Percentiles rank a stretch among this genome's conserved stretches.
phyloP scores from a whole-genome alignment of 2,797 vertebrate genomes.

The Schizopygopsis pylzovi region DNA sequence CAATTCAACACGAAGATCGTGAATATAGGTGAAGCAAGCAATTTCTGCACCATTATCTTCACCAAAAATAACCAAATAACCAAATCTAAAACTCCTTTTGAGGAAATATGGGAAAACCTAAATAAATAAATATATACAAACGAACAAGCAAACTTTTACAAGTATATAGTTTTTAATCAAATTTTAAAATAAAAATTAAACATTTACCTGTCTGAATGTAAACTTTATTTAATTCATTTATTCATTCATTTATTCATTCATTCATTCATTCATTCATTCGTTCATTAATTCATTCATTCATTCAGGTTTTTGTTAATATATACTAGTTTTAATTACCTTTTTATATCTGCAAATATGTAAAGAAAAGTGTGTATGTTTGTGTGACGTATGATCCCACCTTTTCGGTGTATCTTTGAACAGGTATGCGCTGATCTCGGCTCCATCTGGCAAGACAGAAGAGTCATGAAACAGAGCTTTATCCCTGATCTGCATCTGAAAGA shows the following conservation, averaged over 20 bases:
- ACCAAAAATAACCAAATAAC: too few relatives aligned
- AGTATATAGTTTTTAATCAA: background rate
- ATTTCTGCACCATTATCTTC: background rate
- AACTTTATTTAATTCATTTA: background rate
- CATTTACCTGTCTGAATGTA: background rate
- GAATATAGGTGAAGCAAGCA: background rate
- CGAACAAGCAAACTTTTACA: too few relatives aligned
- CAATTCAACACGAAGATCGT: background rate
- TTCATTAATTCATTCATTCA: background rate
- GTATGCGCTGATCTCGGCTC: conserved; percentile 95
- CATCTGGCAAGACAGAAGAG: conserved; percentile 93
- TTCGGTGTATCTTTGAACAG: conserved; percentile 97
- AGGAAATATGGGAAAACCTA: too few relatives aligned
- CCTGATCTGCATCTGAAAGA: conserved; percentile 98
- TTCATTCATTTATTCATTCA: background rate
- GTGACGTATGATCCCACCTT: conserved; percentile 77
- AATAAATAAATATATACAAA: too few relatives aligned
- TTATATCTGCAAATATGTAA: background rate
- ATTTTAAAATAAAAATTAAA: background rate
- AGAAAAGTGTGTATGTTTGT: background rate
- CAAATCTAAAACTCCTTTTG: too few relatives aligned
- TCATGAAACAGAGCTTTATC: conserved; percentile 94
- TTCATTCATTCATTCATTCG: background rate
- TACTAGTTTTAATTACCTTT: background rate
- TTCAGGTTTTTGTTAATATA: background rate